Base-by-base conservation (phyloP, 2,113 vertebrate genomes). In the Amblyornis subalaris region DNA sequence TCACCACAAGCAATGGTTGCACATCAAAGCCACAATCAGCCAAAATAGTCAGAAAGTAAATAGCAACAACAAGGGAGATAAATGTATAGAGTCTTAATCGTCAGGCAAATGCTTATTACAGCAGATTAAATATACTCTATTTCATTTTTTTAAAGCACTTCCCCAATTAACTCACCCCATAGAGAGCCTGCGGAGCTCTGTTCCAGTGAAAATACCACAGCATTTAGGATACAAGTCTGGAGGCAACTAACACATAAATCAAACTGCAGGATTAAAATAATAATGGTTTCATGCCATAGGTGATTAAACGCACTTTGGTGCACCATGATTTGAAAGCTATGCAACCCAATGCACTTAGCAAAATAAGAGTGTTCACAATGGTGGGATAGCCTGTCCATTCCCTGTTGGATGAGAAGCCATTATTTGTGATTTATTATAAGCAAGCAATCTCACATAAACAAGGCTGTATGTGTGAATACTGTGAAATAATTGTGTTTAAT, bases 371-470 rank as follows among this genome's bases (percentile, higher is more conserved):
- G 29, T 29, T 91, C 22, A 35, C 35, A 94, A 93, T 83, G 96
- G 85, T 70, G 55, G 67, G 51, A 82, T 48, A 93, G 82, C 91
- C 91, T 93, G 78, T 90, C 85, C 95, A 90, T 94, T 94, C 92
- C 82, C 93, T 95, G 89, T 92, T 92, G 94, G 95, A 96, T 95
- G 96, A 95, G 84, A 96, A 96, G 92, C 65, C 74, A 75, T 90
- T 84, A 90, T 60, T 89, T 77, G 70, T 90, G 88, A 93, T 73
- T 83, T 74, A 38, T 62, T 74, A 80, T 40, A 95, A 96, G 95
- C 96, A 96, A 96, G 96, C 96, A 96, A 90, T 95, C 85, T 92
- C 69, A 96, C 88, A 92, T 88, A 88, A 88, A 93, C 85, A 96
- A 96, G 85, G 60, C 65, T 67, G 42, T 51, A 96, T 80, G 60